Conservation (phyloP, 2,113 vertebrate species). For the Enhydra lutris region DNA sequence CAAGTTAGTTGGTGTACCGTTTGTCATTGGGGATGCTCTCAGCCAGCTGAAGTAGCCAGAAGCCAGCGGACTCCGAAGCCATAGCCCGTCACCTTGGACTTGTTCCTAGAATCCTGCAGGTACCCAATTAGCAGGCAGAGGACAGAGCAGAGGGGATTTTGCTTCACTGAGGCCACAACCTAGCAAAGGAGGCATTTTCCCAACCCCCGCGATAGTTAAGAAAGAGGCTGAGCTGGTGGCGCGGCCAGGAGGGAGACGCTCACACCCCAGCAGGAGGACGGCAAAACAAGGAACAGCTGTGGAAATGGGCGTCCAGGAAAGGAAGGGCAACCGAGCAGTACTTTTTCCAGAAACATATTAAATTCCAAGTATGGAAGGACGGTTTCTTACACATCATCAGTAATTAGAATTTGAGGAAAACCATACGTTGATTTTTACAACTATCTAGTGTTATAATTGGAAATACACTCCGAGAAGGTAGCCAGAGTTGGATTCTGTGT, state of each 20-base stretch:
- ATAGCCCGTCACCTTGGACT: neutral
- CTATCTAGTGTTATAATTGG: neutral
- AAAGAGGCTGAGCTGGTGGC: neutral
- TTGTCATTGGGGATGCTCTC: neutral
- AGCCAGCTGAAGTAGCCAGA: neutral
- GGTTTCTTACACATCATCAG: neutral
- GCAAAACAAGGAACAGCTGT: neutral
- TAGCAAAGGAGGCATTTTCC: neutral
- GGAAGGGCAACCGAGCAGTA: neutral
- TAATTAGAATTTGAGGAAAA: neutral
- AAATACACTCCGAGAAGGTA: neutral
- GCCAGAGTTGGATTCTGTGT: neutral
- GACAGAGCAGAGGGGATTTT: neutral
- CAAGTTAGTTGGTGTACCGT: neutral
- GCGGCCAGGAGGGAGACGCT: neutral
- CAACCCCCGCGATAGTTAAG: neutral
- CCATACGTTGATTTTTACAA: neutral
- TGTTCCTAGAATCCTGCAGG: conserved; percentile 22
- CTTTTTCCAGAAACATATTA: neutral
- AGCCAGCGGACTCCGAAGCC: neutral
- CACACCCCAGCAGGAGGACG: neutral
- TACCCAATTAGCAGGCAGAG: conserved; percentile 28
- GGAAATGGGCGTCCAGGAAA: neutral
- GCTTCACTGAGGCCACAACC: neutral
- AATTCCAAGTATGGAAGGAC: neutral